Evolutionary conservation across 2,888 invertebrate species (phyloP).

Genomic region (Cryptocephalus primarius): DNA sequence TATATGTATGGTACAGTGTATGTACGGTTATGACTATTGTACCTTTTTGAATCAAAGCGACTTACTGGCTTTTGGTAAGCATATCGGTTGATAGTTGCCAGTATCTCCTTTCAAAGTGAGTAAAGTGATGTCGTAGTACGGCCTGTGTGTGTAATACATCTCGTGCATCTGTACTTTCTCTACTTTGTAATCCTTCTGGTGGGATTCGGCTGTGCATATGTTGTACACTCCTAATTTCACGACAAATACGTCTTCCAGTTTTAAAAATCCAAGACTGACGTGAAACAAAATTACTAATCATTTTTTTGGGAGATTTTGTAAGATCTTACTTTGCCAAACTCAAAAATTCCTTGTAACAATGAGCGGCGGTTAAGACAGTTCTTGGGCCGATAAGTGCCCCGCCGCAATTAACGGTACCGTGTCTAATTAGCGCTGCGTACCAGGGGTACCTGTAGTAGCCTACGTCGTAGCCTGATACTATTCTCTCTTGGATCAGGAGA

Average conservation of each 20-base stretch:
- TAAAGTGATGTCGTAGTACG: conserved; percentile 32
- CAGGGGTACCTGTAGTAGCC: conserved; percentile 35
- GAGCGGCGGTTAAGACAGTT: conserved; percentile 33
- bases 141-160: conserved; percentile 24
- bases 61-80: conserved; percentile 28
- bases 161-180: conserved; percentile 31
- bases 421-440: conserved; percentile 27
- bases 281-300: background rate
- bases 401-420: conserved; percentile 27
- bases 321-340: conserved; percentile 10
- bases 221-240: conserved; percentile 31
- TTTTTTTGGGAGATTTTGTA: too few relatives aligned
- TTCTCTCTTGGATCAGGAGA: conserved; percentile 19
- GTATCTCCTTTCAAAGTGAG: conserved; percentile 25
- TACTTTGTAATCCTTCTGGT: conserved; percentile 20
- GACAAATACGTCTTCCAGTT: conserved; percentile 25
- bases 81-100: conserved; percentile 24
- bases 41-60: too few relatives aligned
- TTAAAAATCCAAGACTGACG: conserved; percentile 12
- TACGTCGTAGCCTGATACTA: conserved; percentile 33
- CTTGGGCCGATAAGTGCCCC: conserved; percentile 28
- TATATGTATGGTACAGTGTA: too few relatives aligned
- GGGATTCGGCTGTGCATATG: conserved; percentile 26
- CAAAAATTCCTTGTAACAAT: conserved; percentile 29
- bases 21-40: too few relatives aligned